Evolutionary conservation across 2,888 invertebrate species (phyloP), one percentile per base, ranked within the genome.

Genomic region (Embidobia sp.): DNA sequence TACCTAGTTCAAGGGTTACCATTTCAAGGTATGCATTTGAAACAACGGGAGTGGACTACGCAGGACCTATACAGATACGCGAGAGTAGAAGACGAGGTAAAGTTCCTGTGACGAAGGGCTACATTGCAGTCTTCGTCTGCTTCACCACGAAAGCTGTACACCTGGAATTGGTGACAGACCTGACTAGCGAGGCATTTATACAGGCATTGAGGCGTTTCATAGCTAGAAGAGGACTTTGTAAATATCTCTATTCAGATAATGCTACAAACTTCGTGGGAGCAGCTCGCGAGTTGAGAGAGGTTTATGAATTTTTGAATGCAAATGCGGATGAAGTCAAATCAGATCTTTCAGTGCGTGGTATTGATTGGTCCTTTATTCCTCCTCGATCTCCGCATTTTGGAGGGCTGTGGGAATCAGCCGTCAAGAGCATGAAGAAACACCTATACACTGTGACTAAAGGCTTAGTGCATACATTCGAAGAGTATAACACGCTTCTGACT

Each of bases 361-460:
- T 79, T 8, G 8, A 33, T 3, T 80, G 74, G 80, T 35, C 53
- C 7, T 78, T 80, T 37, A 76, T 72, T 11, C 75, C 75, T 2
- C 72, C 77, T 0, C 16, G 59, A 19, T 42, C 75, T 0, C 63
- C 77, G 1, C 63, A 79, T 48, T 70, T 79, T 27, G 69, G 63
- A 1, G 84, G 84, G 0, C 49, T 82, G 3, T 84, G 83, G 83
- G 82, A 84, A 51, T 78, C 80, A 4, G 79, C 79, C 0, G 81
- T 85, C 2, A 81, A 83, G 42, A 55, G 73, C 0, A 66, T 79
- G 4, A 86, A 86, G 64, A 59, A 40, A 44, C 81, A 84, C n/a
- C 10, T 57, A 10, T 26, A 44, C 16, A 16, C 16, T n/a, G n/a
- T 57, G 16, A 10, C 37, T 6, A 37, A 22, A 6, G 19, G 31